phyloP scores from a whole-genome alignment of 2,113 vertebrate genomes.

The Gadus chalcogrammus region DNA sequence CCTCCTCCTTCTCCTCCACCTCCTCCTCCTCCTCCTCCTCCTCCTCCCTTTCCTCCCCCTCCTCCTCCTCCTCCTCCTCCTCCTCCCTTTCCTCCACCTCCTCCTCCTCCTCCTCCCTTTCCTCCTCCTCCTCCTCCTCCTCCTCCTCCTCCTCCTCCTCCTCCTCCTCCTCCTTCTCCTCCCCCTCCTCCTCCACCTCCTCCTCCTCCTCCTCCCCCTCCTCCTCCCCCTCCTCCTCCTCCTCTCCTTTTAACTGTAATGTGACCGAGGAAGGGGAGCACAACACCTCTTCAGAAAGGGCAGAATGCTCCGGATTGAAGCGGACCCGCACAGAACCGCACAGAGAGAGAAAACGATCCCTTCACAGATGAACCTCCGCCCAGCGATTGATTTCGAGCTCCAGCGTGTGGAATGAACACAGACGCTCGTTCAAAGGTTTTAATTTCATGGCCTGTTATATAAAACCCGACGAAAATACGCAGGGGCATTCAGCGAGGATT shows the following conservation, averaged over 20 bases:
- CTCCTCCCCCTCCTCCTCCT: too few relatives aligned
- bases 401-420: constrained; percentile 28
- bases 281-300: constrained; percentile 10
- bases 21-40: too few relatives aligned
- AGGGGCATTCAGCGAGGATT: background rate
- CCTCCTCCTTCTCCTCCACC: too few relatives aligned
- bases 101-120: too few relatives aligned
- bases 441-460: constrained; percentile 13
- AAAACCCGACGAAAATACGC: constrained; percentile 12
- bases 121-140: too few relatives aligned
- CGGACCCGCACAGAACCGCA: background rate
- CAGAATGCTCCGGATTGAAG: background rate
- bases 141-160: too few relatives aligned
- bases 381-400: constrained; percentile 36
- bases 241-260: background rate
- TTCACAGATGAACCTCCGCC: constrained; percentile 33
- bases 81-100: background rate
- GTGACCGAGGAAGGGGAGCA: constrained; percentile 14
- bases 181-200: too few relatives aligned
- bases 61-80: background rate
- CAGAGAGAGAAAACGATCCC: constrained; percentile 6
- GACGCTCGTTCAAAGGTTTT: constrained; percentile 10
- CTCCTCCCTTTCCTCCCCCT: too few relatives aligned
- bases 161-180: too few relatives aligned
- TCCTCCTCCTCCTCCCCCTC: too few relatives aligned